Conservation (phyloP, 2,113 vertebrate species). For the Suricata suricatta region DNA sequence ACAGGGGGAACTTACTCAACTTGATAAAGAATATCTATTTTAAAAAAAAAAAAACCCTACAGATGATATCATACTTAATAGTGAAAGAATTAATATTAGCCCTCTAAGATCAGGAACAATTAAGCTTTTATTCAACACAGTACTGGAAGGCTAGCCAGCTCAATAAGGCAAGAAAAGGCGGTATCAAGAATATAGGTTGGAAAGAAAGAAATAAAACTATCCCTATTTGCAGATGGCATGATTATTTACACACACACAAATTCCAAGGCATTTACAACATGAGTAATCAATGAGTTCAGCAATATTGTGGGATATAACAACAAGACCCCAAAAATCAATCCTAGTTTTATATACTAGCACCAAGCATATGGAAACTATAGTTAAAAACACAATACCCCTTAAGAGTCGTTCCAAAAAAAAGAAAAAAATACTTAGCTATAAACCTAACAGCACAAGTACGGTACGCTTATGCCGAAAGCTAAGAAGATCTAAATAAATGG, state of each 20-base stretch:
- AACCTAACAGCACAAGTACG: background rate
- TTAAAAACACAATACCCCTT: slow-evolving; percentile 16
- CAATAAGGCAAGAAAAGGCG: background rate
- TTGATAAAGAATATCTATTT: background rate
- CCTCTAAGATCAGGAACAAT: background rate
- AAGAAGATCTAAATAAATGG: background rate
- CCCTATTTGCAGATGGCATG: background rate
- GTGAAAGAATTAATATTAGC: background rate
- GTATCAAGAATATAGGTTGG: background rate
- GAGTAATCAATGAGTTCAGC: background rate
- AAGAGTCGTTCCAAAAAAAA: background rate
- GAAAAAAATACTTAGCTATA: background rate
- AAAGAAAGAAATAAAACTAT: slow-evolving; percentile 28
- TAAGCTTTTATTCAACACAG: background rate
- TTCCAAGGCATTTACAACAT: background rate
- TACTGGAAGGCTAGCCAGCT: background rate
- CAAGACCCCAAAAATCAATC: background rate
- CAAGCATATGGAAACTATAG: background rate
- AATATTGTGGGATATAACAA: background rate
- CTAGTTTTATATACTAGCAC: background rate
- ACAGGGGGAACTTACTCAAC: background rate
- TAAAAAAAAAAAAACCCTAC: background rate
- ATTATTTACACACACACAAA: background rate
- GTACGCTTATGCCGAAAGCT: background rate
- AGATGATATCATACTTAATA: background rate